Base-by-base conservation (phyloP, 2,888 invertebrate species). In the Lampropteryx suffumata region DNA sequence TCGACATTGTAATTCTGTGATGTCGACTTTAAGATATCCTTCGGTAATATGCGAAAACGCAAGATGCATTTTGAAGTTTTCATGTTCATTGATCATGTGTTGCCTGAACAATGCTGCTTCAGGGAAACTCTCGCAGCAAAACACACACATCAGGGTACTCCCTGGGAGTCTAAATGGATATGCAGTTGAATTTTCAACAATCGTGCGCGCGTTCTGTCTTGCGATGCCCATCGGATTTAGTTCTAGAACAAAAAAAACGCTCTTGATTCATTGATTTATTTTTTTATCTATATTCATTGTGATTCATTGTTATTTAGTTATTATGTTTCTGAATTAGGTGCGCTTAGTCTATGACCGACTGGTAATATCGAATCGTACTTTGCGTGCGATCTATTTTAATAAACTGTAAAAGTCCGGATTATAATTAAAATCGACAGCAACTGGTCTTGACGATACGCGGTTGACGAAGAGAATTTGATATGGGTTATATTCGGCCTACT, bases 241-340 rank as follows among this genome's bases (percentile, higher is more conserved):
- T 65, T 78, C 84, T 85, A 85, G 77, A 85, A 85, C 84, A 84
- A 83, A 85, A 74, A 24, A 80, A 74, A 74, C 53, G 50, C 44
- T 41, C 49, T 49, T 30, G 37, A 50, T 50, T 34, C 26, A 13
- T 39, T 42, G 48, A n/a, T n/a, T n/a, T n/a, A n/a, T n/a, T n/a
- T n/a, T n/a, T n/a, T n/a, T n/a, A n/a, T n/a, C n/a, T n/a, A n/a
- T n/a, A n/a, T n/a, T n/a, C n/a, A n/a, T n/a, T n/a, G 4, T 17
- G 17, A 17, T 17, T 4, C 4, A 3, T 17, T 17, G 17, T 17
- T 17, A 17, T 4, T 17, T 17, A 3, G 17, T 17, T 17, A 17
- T 3, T 17, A 17, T 4, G 4, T 17, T 17, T 17, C 17, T 17
- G 17, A 17, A 4, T 17, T 17, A 4, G 17, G 3, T 17, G 17